Evolutionary conservation across 2,888 invertebrate species (phyloP).

Genomic region (Orthosia incerta): DNA sequence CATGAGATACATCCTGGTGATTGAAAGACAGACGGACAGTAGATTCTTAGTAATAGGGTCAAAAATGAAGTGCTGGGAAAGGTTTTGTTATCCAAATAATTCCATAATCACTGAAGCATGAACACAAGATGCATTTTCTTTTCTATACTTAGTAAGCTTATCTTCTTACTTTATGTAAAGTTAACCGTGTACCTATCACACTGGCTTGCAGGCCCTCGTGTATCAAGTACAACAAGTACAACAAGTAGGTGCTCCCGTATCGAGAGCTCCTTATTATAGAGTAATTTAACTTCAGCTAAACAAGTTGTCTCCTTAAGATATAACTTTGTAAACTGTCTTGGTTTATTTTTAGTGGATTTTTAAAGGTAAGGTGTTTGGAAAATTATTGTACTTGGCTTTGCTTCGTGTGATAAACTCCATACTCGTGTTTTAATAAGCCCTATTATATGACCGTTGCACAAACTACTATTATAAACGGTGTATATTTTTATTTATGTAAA

Average conservation of each 20-base stretch:
- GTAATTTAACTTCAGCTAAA: constrained; percentile 35
- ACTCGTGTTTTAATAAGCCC: no score
- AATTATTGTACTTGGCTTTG: no score
- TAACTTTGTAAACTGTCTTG: constrained; percentile 14
- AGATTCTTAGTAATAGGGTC: no score
- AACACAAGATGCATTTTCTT: no score
- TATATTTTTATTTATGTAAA: no score
- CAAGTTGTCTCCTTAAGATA: constrained; percentile 13
- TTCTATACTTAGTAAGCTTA: background rate
- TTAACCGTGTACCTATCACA: background rate
- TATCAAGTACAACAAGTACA: constrained; percentile 11
- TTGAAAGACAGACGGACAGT: no score
- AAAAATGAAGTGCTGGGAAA: background rate
- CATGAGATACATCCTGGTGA: no score
- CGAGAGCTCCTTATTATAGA: constrained; percentile 25
- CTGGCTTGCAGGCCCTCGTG: background rate
- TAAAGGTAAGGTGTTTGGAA: background rate
- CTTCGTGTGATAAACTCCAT: no score
- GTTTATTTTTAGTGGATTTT: background rate
- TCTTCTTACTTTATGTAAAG: background rate
- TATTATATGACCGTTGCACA: no score
- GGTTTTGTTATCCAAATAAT: background rate
- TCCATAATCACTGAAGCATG: no score
- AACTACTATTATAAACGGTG: no score
- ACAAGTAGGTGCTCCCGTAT: constrained; percentile 13